Base-by-base conservation (phyloP, 2,888 invertebrate species). In the Cataglyphis rosenhaueri region DNA sequence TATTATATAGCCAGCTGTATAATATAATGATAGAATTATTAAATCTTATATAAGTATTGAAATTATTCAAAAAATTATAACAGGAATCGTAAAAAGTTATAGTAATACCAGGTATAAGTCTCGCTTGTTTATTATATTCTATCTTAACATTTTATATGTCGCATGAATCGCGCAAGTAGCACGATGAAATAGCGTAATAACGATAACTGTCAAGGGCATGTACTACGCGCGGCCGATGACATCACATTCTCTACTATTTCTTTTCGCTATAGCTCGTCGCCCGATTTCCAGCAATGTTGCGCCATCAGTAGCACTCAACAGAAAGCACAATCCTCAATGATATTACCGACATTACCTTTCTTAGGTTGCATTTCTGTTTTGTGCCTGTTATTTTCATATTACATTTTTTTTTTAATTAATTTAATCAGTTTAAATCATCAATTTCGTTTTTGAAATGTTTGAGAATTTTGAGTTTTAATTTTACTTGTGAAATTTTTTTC, bases 121-220 rank as follows among this genome's bases (percentile, higher is more conserved):
- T 78, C 10, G 52, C 18, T 35, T 9, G 4, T 21, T 35, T 15
- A 8, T 18, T 32, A n/a, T 52, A 41, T 57, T 0, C 0, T 55
- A 66, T 57, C 6, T 15, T 65, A 44, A 25, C 29, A 32, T 68
- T 55, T 32, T n/a, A 41, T 68, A 18, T 32, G 3, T 57, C 57
- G 1, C 6, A 21, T 76, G 15, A 29, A 66, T 18, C 38, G 21
- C 41, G 32, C 32, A 32, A 83, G 74, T 29, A 81, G 68, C 38
- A 73, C 76, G 81, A 82, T 62, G 79, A 83, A 82, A 70, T 81
- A 87, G 71, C 83, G 84, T 90, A 57, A 38, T 73, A 90, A 85
- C 76, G 89, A 87, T 88, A 89, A 88, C 88, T 90, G 89, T 91
- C 90, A 91, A 91, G 91, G 89, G 86, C 85, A 87, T 82, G 32